Evolutionary conservation across 92 coral and sea anemone genomes (phyloP), one percentile per base, ranked within the genome.

Genomic region (Virgularia gustaviana): DNA sequence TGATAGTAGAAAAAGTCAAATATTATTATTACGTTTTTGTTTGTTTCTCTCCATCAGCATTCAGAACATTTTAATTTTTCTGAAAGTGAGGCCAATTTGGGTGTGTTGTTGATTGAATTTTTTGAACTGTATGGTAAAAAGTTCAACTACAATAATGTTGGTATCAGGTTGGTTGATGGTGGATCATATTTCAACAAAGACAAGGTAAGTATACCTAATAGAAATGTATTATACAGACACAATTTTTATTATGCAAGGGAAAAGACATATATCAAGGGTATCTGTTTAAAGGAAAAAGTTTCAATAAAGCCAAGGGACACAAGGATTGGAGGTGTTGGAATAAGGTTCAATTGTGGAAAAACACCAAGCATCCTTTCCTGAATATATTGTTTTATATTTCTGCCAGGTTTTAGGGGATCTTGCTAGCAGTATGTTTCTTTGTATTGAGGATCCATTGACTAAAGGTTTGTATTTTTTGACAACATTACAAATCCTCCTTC

Each of bases 141-240:
- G 43, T 92, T 92, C 34, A 92, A 92, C 84, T 92, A 92, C 73
- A 31, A 79, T 29, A 87, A 86, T 75, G 80, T 84, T 65, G 98
- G 98, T 8, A 92, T 92, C 22, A 36, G 90, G 55, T 85, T 92
- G 24, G 88, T 80, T 44, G 89, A 76, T 33, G 86, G 81, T 42
- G 98, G 98, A n/a, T 81, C 94, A 0, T 92, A 92, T 78, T 92
- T 92, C 64, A 84, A 79, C 92, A 92, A 92, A 34, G 96, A 86
- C 42, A 84, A 86, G 96, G 98, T 92, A 45, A 23, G 70, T 42
- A 32, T 4, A 11, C n/a, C n/a, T n/a, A n/a, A n/a, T 29, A 10
- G 32, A n/a, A 4, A 41, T n/a, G 13, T 11, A 5, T 35, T 61
- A 16, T 8, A 18, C 44, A 2, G 30, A 42, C 55, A 64, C 49